Base-by-base conservation (phyloP, 2,888 invertebrate genomes). In the Eurois occulta region DNA sequence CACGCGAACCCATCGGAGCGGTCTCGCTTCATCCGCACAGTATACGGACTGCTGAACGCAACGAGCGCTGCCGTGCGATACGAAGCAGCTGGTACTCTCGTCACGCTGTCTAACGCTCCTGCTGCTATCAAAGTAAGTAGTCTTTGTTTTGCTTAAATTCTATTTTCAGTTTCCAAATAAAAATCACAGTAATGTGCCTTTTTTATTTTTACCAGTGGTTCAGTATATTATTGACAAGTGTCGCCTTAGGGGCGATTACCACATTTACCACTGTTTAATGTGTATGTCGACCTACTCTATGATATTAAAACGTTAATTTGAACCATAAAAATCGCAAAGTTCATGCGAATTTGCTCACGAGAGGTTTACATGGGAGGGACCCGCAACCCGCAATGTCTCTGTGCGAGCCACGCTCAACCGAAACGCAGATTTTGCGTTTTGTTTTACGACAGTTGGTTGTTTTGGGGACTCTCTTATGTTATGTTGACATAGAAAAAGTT, bases 51-150 rank as follows among this genome's bases (percentile, higher is more conserved):
- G 82, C 97, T 99, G 77, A 99, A 99, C 96, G 99, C 99, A 0
- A 98, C 98, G 71, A 99, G 99, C 91, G 98, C 99, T 58, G 99
- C 99, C 62, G 99, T 99, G 46, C 97, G 99, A 52, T 99, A 99
- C 94, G 99, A 99, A 97, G 99, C 99, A 24, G 99, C 99, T 66
- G 99, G 99, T 60, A 99, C 99, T 11, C 97, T 99, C 75, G 98
- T 99, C 77, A 99, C 99, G 0, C 97, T 99, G 21, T 99, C 99
- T n/a, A 98, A 98, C 91, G 99, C 99, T 2, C 99, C 99, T 1
- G 99, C 99, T 18, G 99, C 99, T 13, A 98, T 99, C 85, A 99
- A 99, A 97, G 98, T 98, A 87, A 89, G 75, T 28, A 41, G 1
- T 7, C 21, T 18, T 32, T 48, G 38, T 32, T 0, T 60, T 32